A percentile compares a stretch with the other conserved stretches of the same genome.
These are phyloP conservation scores for Erithacus rubecula DNA, from an alignment of 2,797 vertebrate species.

Conservation along the genomic window DNA sequence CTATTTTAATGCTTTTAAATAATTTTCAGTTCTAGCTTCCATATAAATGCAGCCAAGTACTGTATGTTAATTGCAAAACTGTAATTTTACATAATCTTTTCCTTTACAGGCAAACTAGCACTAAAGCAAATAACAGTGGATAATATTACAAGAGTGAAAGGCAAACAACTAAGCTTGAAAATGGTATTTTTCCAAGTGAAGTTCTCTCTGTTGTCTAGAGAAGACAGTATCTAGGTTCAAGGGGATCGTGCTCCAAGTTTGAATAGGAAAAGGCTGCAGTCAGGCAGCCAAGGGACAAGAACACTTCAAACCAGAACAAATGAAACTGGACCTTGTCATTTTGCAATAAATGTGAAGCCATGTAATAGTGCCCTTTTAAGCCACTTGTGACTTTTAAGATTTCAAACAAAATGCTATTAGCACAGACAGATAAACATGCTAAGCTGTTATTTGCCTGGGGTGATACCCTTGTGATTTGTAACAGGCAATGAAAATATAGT, in stretches of 20 bases:
- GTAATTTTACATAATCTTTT: background rate
- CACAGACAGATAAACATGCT: conserved; percentile 75
- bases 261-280: conserved; percentile 26
- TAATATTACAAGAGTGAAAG: background rate
- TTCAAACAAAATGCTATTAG: conserved; percentile 76
- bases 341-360: conserved; percentile 62
- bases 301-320: conserved; percentile 71
- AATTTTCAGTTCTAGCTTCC: background rate
- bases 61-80: background rate
- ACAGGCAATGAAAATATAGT: conserved; percentile 49
- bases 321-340: conserved; percentile 65
- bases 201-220: background rate
- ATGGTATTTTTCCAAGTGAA: background rate
- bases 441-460: conserved; percentile 68
- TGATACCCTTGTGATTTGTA: conserved; percentile 61
- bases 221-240: conserved; percentile 43
- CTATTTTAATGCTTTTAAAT: background rate
- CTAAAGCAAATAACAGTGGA: background rate
- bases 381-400: conserved; percentile 75
- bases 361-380: conserved; percentile 74
- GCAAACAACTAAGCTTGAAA: background rate
- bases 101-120: background rate
- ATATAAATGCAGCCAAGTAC: background rate
- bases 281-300: conserved; percentile 40
- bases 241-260: conserved; percentile 34